Conservation (phyloP, 2,113 vertebrate genomes). For the Eulemur rufifrons region DNA sequence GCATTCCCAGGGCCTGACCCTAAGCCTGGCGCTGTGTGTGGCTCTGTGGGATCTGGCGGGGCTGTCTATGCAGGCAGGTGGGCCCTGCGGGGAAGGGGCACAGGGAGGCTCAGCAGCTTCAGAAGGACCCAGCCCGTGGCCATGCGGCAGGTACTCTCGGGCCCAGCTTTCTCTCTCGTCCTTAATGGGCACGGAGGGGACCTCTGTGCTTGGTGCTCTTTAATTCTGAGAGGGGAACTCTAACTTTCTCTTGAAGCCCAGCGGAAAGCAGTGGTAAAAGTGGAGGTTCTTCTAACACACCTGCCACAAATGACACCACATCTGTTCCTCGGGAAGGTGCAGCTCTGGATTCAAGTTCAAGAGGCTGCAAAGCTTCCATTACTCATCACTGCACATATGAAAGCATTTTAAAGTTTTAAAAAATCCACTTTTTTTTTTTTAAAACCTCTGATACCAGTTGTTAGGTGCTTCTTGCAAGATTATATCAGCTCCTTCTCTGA, state of each 20-base stretch:
- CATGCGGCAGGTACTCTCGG: background rate
- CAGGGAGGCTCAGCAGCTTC: background rate
- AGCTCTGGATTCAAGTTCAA: background rate
- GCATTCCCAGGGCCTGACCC: too few relatives aligned
- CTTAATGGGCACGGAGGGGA: background rate
- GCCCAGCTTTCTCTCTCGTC: background rate
- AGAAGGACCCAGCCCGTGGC: background rate
- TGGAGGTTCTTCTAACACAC: background rate
- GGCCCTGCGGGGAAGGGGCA: background rate
- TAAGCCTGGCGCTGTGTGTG: background rate
- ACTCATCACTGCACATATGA: background rate
- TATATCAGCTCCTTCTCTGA: background rate
- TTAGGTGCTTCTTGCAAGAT: background rate
- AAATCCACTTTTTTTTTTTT: background rate
- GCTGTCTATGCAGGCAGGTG: background rate
- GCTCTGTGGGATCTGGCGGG: background rate
- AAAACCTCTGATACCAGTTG: background rate
- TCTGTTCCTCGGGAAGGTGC: background rate
- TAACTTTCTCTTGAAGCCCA: background rate
- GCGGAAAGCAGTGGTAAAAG: background rate
- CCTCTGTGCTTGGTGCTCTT: too few relatives aligned
- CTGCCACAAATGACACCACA: accelerated
- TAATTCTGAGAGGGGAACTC: background rate
- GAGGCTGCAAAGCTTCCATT: too few relatives aligned
- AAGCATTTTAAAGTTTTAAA: background rate